Evolutionary conservation across 1,140 invertebrate genomes (phyloP).

Genomic region (Cryptotermes secundus): DNA sequence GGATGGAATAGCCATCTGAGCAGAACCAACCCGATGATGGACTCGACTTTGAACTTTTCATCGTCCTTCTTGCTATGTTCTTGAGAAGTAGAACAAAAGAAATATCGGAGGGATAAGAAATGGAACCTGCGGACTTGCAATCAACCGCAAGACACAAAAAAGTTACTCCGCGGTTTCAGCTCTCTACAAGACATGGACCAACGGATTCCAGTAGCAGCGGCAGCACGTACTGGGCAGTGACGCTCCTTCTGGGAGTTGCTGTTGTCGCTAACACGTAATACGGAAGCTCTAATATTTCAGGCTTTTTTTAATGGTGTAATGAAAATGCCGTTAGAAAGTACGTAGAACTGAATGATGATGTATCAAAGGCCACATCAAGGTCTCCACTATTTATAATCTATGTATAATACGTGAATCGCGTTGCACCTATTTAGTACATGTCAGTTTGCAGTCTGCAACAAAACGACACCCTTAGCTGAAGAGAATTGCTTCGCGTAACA

Average conservation of each 20-base stretch:
- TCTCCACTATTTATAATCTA: not conserved
- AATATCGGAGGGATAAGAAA: not conserved
- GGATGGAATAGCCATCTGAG: not conserved
- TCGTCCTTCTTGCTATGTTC: not conserved
- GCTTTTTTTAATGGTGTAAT: not conserved
- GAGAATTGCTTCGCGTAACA: no score
- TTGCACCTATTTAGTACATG: no score
- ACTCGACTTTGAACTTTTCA: not conserved
- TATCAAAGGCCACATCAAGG: not conserved
- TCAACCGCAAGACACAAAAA: not conserved
- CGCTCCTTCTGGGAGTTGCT: not conserved
- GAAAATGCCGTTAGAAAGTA: not conserved
- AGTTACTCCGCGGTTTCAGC: not conserved
- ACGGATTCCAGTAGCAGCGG: not conserved
- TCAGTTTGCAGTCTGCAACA: no score
- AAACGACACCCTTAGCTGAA: no score
- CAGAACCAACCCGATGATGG: not conserved
- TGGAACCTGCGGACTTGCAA: not conserved
- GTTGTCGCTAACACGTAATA: not conserved
- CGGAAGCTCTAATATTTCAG: not conserved
- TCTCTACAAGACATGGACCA: constrained; percentile 1
- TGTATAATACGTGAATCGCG: no score
- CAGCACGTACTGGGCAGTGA: not conserved
- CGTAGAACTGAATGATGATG: not conserved
- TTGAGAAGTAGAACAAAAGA: not conserved